phyloP scores from a whole-genome alignment of 1,140 invertebrate genomes.

The Dysdera silvatica region DNA sequence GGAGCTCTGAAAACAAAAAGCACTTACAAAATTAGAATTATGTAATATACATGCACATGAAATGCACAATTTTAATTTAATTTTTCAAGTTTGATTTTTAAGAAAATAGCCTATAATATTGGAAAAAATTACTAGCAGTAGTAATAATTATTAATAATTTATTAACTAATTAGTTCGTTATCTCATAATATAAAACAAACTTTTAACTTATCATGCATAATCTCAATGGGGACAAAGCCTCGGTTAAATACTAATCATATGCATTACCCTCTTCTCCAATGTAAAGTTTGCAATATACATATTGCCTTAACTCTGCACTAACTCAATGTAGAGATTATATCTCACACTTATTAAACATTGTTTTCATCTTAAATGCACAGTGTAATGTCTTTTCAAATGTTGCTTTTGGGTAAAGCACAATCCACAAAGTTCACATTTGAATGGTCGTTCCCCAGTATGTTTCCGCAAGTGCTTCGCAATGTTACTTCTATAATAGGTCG shows the following conservation, averaged over 20 bases:
- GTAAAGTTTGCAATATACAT: neutral
- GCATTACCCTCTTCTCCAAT: neutral
- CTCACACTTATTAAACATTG: neutral
- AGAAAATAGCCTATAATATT: too few relatives aligned
- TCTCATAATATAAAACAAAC: neutral
- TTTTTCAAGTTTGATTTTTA: too few relatives aligned
- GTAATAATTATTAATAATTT: too few relatives aligned
- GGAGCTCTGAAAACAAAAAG: neutral
- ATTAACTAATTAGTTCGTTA: too few relatives aligned
- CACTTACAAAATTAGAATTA: neutral
- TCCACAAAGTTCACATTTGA: constrained; percentile 46
- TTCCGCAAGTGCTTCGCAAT: constrained; percentile 6
- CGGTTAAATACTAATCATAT: neutral
- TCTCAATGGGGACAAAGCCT: neutral
- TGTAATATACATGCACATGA: neutral
- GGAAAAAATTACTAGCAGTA: too few relatives aligned
- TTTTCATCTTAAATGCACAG: neutral
- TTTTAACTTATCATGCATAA: neutral
- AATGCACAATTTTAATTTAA: too few relatives aligned
- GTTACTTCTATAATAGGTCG: neutral
- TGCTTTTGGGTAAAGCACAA: constrained; percentile 2
- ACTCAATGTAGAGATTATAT: neutral
- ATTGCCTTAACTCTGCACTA: neutral
- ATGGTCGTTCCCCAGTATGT: constrained; percentile 52
- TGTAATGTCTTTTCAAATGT: neutral